Evolutionary conservation across 2,113 vertebrate genomes (phyloP), one percentile per base, ranked within the genome.

Genomic region (Eulemur rufifrons): DNA sequence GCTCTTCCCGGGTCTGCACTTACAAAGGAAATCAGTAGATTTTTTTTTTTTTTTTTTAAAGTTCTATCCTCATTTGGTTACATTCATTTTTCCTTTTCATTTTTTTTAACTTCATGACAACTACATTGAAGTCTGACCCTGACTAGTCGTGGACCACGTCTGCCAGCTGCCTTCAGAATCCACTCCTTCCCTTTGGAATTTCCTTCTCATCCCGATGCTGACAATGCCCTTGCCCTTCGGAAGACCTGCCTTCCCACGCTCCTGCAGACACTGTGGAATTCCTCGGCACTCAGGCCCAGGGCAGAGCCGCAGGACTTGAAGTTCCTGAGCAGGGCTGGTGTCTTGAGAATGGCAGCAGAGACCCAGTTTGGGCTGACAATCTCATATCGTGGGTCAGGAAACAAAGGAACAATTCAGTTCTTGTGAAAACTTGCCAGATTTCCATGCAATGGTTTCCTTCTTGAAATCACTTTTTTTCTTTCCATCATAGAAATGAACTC

Each of bases 361-460:
- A 69, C 80, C 66, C 84, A 47, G 59, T 81, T 86, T 56, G 68
- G 89, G 68, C 8, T 68, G 90, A 88, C 47, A 32, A 18, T n/a
- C 81, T 85, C 86, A 94, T 74, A 86, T 86, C 89, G 10, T 0
- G 0, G 82, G 77, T 11, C 95, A 88, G 91, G 52, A 74, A 96
- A 54, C 96, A 87, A 94, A 98, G 96, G 97, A 45, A 14, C 9
- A 61, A 95, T 97, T 96, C 74, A 90, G 56, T 14, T 45, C 89
- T 74, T 10, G 17, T 34, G 32, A 94, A 92, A 96, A 86, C 50
- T 2, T 13, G 88, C 93, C 95, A 94, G 85, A 94, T 66, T 89
- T 98, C 90, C 84, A 54, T 25, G 4, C 8, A 76, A 39, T 18
- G 73, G 12, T 85, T 95, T 96, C 84, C 61, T 94, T 91, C 80